Base-by-base conservation (phyloP, 1,140 invertebrate genomes). In the Dolichoris vasculosae region DNA sequence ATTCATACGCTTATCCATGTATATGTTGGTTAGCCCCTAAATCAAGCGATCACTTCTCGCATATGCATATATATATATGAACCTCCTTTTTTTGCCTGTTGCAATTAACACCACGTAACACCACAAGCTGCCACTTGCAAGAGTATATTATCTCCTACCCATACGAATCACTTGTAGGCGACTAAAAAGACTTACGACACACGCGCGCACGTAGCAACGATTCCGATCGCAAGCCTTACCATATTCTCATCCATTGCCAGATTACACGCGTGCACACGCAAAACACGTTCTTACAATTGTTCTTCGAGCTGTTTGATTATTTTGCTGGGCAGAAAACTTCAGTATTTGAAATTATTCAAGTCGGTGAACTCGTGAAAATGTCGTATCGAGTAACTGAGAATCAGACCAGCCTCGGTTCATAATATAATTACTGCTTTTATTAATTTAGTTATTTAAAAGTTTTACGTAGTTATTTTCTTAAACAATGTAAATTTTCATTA, bases 41-140 rank as follows among this genome's bases (percentile, higher is more conserved):
- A 9, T 73, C 9, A 73, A 43, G 2, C 23, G 38, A 73, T 23
- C 38, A 43, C 38, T 73, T 20, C 38, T 73, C 15, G 38, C 23
- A 43, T 73, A 73, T 73, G 69, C 38, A 55, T 55, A 51, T 32
- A 55, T 20, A 77, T 20, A 73, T 73, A 38, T 43, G 38, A 73
- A 17, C 55, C 30, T 69, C 32, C 46, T n/a, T 40, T 59, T n/a
- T 71, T 63, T 35, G 15, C 82, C 86, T 89, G 85, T 87, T 88
- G 88, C 86, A 90, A 91, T 90, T 91, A 90, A 90, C 88, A 89
- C 83, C 86, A 85, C 88, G 88, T 89, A 89, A 89, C 86, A 86
- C 81, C 83, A 86, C 43, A 35, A 32, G 51, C 84, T 43, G 26
- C 64, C 79, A 69, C 40, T 81, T 83, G 86, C 86, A 87, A 86